Conservation (phyloP, 2,888 invertebrate genomes). For the Myathropa florea region DNA sequence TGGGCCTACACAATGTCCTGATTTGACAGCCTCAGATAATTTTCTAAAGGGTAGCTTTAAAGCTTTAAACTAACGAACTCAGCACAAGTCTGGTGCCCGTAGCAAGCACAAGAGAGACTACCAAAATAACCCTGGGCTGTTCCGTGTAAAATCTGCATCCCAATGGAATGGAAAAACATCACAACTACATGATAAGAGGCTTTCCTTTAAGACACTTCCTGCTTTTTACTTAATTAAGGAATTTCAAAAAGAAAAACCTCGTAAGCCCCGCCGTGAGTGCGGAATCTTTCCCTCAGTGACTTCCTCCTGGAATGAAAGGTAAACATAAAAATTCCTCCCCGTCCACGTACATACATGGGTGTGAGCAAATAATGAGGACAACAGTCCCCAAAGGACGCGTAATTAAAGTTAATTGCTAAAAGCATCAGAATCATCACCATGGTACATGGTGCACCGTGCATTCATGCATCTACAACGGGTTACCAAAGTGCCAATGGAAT, state of each 20-base stretch:
- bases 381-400: conserved; percentile 61
- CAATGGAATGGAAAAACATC: not conserved
- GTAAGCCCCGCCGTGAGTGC: not conserved
- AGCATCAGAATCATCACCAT: conserved; percentile 44
- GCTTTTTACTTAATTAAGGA: conserved; percentile 38
- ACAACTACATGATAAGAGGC: not conserved
- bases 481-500: conserved; percentile 69
- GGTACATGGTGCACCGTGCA: conserved; percentile 7
- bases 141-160: not conserved
- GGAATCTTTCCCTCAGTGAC: conserved; percentile 10
- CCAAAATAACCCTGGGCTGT: too few species aligned
- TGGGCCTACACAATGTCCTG: too few species aligned
- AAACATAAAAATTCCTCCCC: conserved; percentile 5
- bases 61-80: too few species aligned
- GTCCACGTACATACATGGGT: conserved; percentile 37
- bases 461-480: conserved; percentile 41
- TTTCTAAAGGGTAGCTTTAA: too few species aligned
- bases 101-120: too few species aligned
- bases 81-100: too few species aligned
- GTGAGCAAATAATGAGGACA: conserved; percentile 68
- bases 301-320: not conserved
- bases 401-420: conserved; percentile 70
- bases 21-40: too few species aligned
- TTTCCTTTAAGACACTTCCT: not conserved
- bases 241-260: conserved; percentile 27